These are phyloP conservation scores for Tenodera sinensis DNA, from an alignment of 2,888 invertebrate genomes.

Conservation along the genomic window DNA sequence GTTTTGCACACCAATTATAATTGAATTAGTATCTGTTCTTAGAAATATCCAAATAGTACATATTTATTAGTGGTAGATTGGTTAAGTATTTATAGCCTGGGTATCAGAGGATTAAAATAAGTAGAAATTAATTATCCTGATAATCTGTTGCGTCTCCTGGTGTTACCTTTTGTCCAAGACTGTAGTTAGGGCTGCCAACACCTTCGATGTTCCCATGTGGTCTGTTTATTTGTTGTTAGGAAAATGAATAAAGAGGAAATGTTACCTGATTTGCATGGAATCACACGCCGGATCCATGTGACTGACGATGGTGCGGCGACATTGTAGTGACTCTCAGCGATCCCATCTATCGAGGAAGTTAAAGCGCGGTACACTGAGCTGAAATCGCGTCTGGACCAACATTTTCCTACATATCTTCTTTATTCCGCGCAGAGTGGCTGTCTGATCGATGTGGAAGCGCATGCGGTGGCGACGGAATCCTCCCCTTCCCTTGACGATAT, in stretches of 20 bases:
- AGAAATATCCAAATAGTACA: too few species aligned
- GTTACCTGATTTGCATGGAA: background rate
- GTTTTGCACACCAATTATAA: too few species aligned
- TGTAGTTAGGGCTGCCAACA: background rate
- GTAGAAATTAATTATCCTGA: too few species aligned
- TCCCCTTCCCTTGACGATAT: background rate
- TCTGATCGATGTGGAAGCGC: background rate
- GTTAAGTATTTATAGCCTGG: too few species aligned
- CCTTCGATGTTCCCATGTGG: background rate
- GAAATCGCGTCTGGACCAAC: background rate
- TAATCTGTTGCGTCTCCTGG: too few species aligned
- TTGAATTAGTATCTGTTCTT: too few species aligned
- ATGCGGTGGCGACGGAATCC: background rate
- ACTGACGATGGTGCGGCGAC: background rate
- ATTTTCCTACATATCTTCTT: background rate
- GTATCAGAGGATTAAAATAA: too few species aligned
- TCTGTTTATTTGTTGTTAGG: background rate
- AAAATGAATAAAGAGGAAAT: background rate
- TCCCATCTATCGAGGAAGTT: background rate
- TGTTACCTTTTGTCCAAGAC: background rate
- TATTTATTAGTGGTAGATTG: too few species aligned
- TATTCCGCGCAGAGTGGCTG: background rate
- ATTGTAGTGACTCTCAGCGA: background rate
- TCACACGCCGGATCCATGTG: background rate
- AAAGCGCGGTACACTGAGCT: background rate